Base-by-base conservation (phyloP, 2,797 vertebrate species). In the Poecile montanus region DNA sequence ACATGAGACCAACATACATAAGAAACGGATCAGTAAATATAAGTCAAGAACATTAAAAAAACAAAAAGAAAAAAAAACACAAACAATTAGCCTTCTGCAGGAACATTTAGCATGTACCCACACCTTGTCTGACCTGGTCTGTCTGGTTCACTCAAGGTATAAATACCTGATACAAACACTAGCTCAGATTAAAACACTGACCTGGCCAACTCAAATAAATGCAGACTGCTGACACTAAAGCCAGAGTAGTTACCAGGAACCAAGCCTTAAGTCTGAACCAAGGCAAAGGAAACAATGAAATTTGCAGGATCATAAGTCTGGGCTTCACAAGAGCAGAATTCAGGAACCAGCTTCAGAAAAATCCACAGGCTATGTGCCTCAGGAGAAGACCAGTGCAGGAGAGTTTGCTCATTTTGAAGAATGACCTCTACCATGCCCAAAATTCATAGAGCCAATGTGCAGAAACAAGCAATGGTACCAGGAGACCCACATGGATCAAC, bases 281-380 rank as follows among this genome's bases (percentile, higher is more conserved):
- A 63, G 20, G 44, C 51, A 78, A 82, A 88, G 22, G 34, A 88
- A 88, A 88, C 19, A 60, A 60, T 1, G 6, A 7, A 86, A 61
- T 27, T 12, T 27, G 7, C 1, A 3, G n/a, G 15, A 68, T 66
- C 9, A 0, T 23, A 78, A 60, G 6, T 29, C 16, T 61, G 26
- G 17, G 38, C 40, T 70, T 85, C 11, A 51, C 2, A 1, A 70
- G 13, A 72, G 19, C 36, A 82, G 38, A 87, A 70, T 56, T 91
- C 32, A 50, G 38, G 30, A 21, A 65, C 19, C 25, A 50, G 27
- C 32, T 88, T 63, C 38, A 70, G 47, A 63, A 40, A 93, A 89
- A 45, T 6, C 13, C 21, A 57, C 0, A 26, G 40, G 19, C 62
- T 51, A 51, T 3, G 7, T 17, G 22, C 25, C 56, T 56, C 25